Conservation (phyloP, 1,140 invertebrate species). For the Sinella curviseta region DNA sequence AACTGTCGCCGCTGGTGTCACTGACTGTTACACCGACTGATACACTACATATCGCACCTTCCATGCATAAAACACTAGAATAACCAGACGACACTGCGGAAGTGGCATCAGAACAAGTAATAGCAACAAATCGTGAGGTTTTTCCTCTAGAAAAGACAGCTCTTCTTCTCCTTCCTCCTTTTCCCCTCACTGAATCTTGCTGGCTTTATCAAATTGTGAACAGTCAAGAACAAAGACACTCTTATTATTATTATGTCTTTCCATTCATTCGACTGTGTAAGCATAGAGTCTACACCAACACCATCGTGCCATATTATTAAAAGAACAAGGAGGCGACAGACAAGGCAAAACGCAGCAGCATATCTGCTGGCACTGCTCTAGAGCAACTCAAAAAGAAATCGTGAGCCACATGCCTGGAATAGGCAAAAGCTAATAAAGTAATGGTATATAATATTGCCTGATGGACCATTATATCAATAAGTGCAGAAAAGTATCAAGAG, state of each 20-base stretch:
- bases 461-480: constrained; percentile 9
- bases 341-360: no score
- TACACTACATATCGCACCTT: constrained; percentile 17
- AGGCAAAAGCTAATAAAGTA: neutral
- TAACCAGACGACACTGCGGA: neutral
- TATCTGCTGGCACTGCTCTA: neutral
- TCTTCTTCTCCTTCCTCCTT: neutral
- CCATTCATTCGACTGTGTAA: neutral
- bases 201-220: neutral
- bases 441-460: neutral
- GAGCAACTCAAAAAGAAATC: neutral
- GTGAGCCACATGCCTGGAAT: constrained; percentile 12
- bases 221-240: constrained; percentile 12
- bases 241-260: neutral
- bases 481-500: neutral
- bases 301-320: no score
- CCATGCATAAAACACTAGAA: constrained; percentile 20
- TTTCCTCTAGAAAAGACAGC: neutral
- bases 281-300: no score
- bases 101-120: constrained; percentile 10
- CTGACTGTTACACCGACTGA: constrained; percentile 13
- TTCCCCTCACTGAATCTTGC: neutral
- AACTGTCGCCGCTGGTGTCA: constrained; percentile 17
- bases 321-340: no score
- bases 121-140: constrained; percentile 23